These are phyloP conservation scores for Sinocyclocheilus anshuiensis DNA, from an alignment of 2,113 vertebrate species.

Conservation along the genomic window DNA sequence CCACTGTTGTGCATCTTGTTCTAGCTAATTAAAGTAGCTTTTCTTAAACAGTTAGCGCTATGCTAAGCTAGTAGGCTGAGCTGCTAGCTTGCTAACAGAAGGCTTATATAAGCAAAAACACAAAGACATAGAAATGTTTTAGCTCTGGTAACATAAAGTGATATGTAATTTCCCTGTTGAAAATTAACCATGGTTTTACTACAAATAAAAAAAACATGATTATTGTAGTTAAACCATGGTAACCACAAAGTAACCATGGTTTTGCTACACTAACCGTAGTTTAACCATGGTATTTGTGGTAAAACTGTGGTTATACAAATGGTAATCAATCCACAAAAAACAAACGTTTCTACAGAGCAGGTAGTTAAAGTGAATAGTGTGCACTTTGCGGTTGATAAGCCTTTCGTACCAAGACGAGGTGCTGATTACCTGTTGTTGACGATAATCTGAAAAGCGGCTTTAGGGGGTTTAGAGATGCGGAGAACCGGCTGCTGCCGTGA, in stretches of 20 bases:
- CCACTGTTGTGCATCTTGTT: not conserved
- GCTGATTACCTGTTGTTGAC: constrained; percentile 70
- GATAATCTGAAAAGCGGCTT: constrained; percentile 79
- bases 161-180: not conserved
- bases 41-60: not conserved
- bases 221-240: too few species aligned
- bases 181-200: too few species aligned
- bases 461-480: constrained; percentile 49
- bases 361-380: constrained; percentile 59
- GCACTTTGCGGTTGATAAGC: constrained; percentile 69
- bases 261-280: too few species aligned
- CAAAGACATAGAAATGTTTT: not conserved
- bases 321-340: too few species aligned
- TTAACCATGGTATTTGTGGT: too few species aligned
- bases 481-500: constrained; percentile 20
- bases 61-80: not conserved
- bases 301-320: too few species aligned
- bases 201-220: too few species aligned
- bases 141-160: not conserved
- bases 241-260: too few species aligned
- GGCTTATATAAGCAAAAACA: not conserved
- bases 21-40: not conserved
- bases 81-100: not conserved
- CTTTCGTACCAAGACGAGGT: constrained; percentile 68
- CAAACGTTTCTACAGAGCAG: too few species aligned